Evolutionary conservation across 1,140 invertebrate species (phyloP).

Genomic region (Eulimnadia texana): DNA sequence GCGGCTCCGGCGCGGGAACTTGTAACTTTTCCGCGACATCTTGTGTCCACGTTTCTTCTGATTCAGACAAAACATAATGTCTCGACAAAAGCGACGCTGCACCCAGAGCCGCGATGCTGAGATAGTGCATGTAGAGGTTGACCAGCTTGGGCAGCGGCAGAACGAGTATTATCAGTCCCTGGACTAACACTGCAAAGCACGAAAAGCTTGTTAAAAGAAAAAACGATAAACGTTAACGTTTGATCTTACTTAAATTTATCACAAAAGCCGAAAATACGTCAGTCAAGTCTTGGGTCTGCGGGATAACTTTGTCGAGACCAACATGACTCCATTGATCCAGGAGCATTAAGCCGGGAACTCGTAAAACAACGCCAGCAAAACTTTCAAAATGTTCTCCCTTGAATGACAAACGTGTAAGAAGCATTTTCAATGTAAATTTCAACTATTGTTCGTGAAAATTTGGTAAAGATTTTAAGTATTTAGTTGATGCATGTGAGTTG

Average conservation of each 20-base stretch:
- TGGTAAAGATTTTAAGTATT: no score
- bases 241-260: slow-evolving; percentile 15
- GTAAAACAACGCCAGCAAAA: slow-evolving; percentile 32
- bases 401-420: slow-evolving; percentile 3
- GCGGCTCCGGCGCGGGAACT: not conserved
- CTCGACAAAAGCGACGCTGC: slow-evolving; percentile 32
- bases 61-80: slow-evolving; percentile 29
- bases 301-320: slow-evolving; percentile 26
- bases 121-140: slow-evolving; percentile 36
- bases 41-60: slow-evolving; percentile 18
- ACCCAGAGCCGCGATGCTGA: slow-evolving; percentile 31
- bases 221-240: slow-evolving; percentile 2
- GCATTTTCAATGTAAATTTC: no score
- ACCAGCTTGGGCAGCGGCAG: slow-evolving; percentile 35
- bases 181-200: slow-evolving; percentile 33
- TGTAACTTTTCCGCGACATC: not conserved
- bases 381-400: slow-evolving; percentile 25
- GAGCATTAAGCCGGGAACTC: slow-evolving; percentile 36
- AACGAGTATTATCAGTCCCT: slow-evolving; percentile 34
- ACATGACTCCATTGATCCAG: slow-evolving; percentile 33
- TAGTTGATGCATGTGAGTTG: no score
- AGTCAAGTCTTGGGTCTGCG: slow-evolving; percentile 24
- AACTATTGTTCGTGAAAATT: no score
- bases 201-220: not conserved
- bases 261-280: slow-evolving; percentile 26